These are phyloP conservation scores for Papilio protenor DNA, from an alignment of 2,888 invertebrate genomes.

Conservation along the genomic window DNA sequence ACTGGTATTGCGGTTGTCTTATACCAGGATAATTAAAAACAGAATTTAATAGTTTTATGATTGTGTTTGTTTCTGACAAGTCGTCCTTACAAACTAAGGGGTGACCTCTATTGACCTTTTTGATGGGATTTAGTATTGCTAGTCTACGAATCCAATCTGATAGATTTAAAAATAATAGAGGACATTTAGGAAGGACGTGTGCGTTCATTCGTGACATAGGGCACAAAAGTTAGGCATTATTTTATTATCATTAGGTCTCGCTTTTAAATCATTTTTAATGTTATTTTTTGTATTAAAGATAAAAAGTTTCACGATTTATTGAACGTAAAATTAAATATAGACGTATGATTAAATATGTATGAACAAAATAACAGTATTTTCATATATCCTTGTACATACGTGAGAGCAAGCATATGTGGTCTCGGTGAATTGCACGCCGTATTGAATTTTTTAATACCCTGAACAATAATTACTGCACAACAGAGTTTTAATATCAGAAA, in stretches of 20 bases:
- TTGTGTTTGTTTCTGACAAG: not conserved
- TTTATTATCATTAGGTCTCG: not conserved
- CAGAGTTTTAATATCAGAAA: not conserved
- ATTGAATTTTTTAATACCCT: not conserved
- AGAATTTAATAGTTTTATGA: not conserved
- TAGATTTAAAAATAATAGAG: constrained; percentile 10
- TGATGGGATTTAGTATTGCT: constrained; percentile 7
- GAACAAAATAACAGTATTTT: not conserved
- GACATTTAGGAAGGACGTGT: not conserved
- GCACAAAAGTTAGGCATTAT: not conserved
- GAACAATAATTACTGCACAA: not conserved
- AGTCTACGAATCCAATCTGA: constrained; percentile 12
- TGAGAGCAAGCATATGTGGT: not conserved
- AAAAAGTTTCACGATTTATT: not conserved
- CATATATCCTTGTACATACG: not conserved
- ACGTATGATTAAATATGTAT: not conserved
- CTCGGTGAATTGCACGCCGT: not conserved
- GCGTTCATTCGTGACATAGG: not conserved
- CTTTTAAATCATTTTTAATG: constrained; percentile 1
- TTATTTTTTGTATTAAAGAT: not conserved
- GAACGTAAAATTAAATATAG: not conserved
- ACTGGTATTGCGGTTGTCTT: not conserved
- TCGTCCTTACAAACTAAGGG: constrained; percentile 3
- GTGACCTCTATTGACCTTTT: constrained; percentile 10
- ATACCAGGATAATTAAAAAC: not conserved